Base-by-base conservation (phyloP, 1,140 invertebrate genomes). In the Drosophila prosaltans region DNA sequence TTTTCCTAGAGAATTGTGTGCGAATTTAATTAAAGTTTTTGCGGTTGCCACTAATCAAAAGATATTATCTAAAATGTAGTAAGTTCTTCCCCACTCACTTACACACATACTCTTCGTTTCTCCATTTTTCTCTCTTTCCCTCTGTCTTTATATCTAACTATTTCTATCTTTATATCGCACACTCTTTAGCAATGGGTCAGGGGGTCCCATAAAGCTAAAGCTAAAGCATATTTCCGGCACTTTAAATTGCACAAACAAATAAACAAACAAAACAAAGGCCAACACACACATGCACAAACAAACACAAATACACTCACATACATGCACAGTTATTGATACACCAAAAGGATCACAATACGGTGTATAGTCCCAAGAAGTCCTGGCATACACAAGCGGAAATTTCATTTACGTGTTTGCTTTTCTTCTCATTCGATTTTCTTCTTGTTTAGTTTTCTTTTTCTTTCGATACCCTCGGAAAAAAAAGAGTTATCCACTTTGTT, bases 21-120 rank as follows among this genome's bases (percentile, higher is more conserved):
- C 65, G 80, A 86, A 86, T 86, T 86, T 86, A 86, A 86, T 86
- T 86, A 86, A 86, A 86, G 83, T 86, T 86, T 88, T 80, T 86
- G 83, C 83, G 83, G 83, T 78, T 86, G 80, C 83, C 83, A 86
- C 83, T 86, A 86, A 86, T 86, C 83, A 88, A 86, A 86, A 88
- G 83, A 88, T 86, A 86, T 86, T 88, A 86, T 86, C 83, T 88
- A 62, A 63, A 74, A 79, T 76, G 65, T 59, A 71, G 65, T 65
- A 74, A 65, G 68, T 61, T 40, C 45, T 28, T n/a, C n/a, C 16
- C 16, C 16, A 36, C 57, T 39, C 45, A 51, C 45, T n/a, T n/a
- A n/a, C 41, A 43, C 41, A 43, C 41, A 43, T 4, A 51, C 45
- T 48, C 16, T 48, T 21, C 45, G 26, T 11, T 16, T 30, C 40